Conservation (phyloP, 2,888 invertebrate genomes). For the Melinopterus prodromus region DNA sequence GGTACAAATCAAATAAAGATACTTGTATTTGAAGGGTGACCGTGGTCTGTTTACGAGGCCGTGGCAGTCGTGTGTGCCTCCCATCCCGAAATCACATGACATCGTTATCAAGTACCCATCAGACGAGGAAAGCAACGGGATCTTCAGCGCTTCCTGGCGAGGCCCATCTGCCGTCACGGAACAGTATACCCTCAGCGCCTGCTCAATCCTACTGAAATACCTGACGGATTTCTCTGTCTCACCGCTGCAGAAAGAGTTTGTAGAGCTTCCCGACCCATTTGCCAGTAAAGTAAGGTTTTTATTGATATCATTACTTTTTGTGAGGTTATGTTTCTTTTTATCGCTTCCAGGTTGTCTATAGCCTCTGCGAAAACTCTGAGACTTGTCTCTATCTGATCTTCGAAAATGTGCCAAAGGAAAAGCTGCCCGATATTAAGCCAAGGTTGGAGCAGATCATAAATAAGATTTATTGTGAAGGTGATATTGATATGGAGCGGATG, state of each 20-base stretch:
- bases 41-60: constrained; percentile 72
- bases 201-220: constrained; percentile 78
- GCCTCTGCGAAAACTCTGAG: constrained; percentile 76
- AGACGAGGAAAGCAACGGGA: constrained; percentile 84
- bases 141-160: constrained; percentile 81
- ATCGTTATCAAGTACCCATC: constrained; percentile 76
- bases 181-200: constrained; percentile 68
- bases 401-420: constrained; percentile 77
- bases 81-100: constrained; percentile 65
- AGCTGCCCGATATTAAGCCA: constrained; percentile 69
- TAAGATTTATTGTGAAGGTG: constrained; percentile 61
- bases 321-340: not conserved
- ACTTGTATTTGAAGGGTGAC: constrained; percentile 57
- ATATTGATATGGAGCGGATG: constrained; percentile 80
- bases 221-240: constrained; percentile 88
- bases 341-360: constrained; percentile 69
- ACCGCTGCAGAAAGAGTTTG: constrained; percentile 83
- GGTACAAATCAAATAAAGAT: not conserved
- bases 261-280: constrained; percentile 81
- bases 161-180: constrained; percentile 74
- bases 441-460: constrained; percentile 64
- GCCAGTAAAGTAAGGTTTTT: constrained; percentile 74
- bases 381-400: constrained; percentile 75
- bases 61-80: constrained; percentile 78
- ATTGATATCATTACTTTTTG: not conserved